Conservation (phyloP, 2,113 vertebrate genomes). For the Phocoena sinus region DNA sequence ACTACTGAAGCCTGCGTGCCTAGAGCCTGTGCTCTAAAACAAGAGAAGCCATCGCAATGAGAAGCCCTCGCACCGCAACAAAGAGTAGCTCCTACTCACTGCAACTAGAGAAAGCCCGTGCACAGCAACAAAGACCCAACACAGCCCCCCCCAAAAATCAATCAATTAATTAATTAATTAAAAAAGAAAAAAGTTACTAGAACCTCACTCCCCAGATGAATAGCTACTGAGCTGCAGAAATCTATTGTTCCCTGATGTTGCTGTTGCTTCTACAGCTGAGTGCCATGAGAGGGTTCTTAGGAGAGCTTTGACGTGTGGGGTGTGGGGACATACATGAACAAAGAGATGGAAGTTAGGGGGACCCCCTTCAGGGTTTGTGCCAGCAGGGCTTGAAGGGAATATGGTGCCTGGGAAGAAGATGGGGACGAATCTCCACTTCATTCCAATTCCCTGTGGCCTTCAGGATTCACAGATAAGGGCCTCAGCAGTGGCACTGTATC, state of each 20-base stretch:
- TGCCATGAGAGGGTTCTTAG: background rate
- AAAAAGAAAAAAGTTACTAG: background rate
- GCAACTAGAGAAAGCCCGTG: too few species aligned
- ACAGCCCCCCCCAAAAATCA: too few species aligned
- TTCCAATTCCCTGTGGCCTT: background rate
- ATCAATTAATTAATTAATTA: too few species aligned
- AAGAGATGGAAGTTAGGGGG: background rate
- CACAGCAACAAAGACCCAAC: too few species aligned
- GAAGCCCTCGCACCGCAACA: too few species aligned
- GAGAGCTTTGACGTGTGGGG: background rate
- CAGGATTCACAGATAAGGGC: background rate
- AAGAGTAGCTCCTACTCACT: too few species aligned
- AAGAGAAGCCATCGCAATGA: too few species aligned
- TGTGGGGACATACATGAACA: background rate
- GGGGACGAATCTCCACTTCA: background rate
- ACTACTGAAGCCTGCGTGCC: too few species aligned
- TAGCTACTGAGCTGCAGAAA: background rate
- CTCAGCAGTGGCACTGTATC: fast-evolving
- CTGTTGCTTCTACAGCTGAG: background rate
- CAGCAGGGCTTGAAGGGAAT: background rate
- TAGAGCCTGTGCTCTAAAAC: too few species aligned
- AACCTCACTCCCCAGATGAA: background rate
- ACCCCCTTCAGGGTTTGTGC: background rate
- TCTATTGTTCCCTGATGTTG: background rate
- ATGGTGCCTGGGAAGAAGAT: background rate